Conservation (phyloP, 2,888 invertebrate genomes). For the Heliconius charithonia region DNA sequence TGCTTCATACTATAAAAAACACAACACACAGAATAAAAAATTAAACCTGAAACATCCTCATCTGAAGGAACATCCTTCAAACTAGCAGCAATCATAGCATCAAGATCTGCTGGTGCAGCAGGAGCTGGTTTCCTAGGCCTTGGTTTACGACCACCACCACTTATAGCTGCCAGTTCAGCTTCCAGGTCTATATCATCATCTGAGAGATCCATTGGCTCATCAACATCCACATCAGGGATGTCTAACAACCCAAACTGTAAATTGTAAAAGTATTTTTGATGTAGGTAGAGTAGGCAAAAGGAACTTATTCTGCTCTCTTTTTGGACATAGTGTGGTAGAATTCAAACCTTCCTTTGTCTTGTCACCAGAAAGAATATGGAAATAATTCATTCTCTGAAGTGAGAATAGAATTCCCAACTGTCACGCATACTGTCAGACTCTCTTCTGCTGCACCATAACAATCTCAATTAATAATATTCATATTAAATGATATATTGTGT, state of each 20-base stretch:
- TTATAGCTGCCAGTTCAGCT: conserved; percentile 91
- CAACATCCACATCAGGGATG: conserved; percentile 84
- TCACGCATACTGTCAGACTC: too few relatives aligned
- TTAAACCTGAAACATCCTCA: conserved; percentile 86
- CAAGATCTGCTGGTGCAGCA: conserved; percentile 85
- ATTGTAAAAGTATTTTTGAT: background rate
- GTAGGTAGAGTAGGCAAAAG: background rate
- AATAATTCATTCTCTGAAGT: too few relatives aligned
- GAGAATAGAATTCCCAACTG: too few relatives aligned
- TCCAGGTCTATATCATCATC: conserved; percentile 92
- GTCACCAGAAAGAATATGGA: too few relatives aligned
- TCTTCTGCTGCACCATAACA: too few relatives aligned
- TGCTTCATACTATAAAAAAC: background rate
- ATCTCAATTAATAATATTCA: too few relatives aligned
- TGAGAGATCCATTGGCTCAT: conserved; percentile 79
- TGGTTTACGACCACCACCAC: conserved; percentile 64
- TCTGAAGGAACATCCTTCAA: conserved; percentile 90
- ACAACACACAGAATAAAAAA: too few relatives aligned
- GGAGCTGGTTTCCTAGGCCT: conserved; percentile 67
- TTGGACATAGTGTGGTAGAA: too few relatives aligned
- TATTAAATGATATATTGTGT: too few relatives aligned
- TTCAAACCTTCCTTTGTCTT: too few relatives aligned
- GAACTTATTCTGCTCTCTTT: background rate
- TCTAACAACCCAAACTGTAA: conserved; percentile 90
- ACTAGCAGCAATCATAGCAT: conserved; percentile 90